phyloP scores from a whole-genome alignment of 2,797 vertebrate genomes.

The Brotula barbata region DNA sequence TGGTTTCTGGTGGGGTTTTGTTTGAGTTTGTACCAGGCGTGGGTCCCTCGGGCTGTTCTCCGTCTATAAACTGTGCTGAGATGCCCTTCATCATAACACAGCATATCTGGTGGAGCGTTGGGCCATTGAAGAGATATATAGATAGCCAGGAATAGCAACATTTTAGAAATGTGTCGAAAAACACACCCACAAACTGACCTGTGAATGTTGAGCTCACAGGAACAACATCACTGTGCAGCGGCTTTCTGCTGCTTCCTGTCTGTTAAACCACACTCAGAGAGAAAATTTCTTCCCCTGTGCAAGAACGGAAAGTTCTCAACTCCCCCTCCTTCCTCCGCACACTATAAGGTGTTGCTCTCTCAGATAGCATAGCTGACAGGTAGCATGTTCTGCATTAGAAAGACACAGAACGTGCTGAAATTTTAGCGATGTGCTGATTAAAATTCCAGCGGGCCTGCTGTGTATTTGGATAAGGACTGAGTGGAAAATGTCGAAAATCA shows the following conservation, averaged over 20 bases:
- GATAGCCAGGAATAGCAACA: conserved; percentile 35
- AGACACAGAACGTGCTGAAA: conserved; percentile 23
- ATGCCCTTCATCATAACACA: conserved; percentile 16
- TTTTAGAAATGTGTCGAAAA: conserved; percentile 44
- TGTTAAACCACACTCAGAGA: conserved; percentile 85
- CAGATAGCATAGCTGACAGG: conserved; percentile 34
- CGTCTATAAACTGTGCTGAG: not conserved
- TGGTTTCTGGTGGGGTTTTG: conserved; percentile 27
- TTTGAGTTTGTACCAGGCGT: conserved; percentile 6
- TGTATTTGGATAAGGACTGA: too few species aligned
- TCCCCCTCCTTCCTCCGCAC: conserved; percentile 72
- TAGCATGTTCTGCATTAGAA: conserved; percentile 35
- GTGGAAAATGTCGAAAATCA: too few species aligned
- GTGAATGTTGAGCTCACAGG: conserved; percentile 77
- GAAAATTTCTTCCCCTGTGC: conserved; percentile 75
- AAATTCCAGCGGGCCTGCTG: too few species aligned
- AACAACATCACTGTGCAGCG: conserved; percentile 79
- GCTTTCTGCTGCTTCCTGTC: conserved; percentile 84
- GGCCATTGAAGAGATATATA: conserved; percentile 8
- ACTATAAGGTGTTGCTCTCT: conserved; percentile 41
- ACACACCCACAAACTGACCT: conserved; percentile 79
- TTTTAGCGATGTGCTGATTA: too few species aligned
- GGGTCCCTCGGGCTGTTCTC: conserved; percentile 6
- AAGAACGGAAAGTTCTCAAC: conserved; percentile 80
- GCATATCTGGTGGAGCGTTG: conserved; percentile 20